Evolutionary conservation across 1,140 invertebrate genomes (phyloP).

Genomic region (Palaemon carinicauda): DNA sequence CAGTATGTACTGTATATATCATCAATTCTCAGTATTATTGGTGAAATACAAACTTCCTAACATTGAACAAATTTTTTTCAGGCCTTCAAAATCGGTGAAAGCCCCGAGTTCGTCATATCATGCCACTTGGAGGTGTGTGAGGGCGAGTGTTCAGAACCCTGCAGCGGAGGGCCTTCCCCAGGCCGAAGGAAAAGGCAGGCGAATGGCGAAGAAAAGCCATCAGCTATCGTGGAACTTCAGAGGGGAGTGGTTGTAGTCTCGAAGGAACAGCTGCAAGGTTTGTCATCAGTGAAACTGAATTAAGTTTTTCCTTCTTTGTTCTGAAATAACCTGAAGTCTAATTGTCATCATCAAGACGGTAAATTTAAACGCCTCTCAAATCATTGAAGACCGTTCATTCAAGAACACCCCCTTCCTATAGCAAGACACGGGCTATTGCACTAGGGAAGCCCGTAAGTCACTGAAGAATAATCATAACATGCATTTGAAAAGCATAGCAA

Average conservation of each 20-base stretch:
- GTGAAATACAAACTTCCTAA: not conserved
- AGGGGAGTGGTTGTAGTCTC: slow-evolving; percentile 19
- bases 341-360: not conserved
- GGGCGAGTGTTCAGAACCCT: slow-evolving; percentile 27
- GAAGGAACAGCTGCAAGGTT: slow-evolving; percentile 5
- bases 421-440: too few species aligned
- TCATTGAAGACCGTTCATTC: too few species aligned
- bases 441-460: too few species aligned
- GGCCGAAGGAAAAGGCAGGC: not conserved
- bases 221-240: slow-evolving; percentile 6
- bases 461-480: too few species aligned
- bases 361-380: not conserved
- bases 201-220: not conserved
- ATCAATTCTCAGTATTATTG: not conserved
- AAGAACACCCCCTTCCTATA: too few species aligned
- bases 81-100: slow-evolving; percentile 47
- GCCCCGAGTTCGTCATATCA: slow-evolving; percentile 44
- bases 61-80: not conserved
- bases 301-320: not conserved
- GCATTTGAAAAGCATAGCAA: not conserved
- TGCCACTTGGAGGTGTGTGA: slow-evolving; percentile 54
- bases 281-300: not conserved
- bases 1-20: too few species aligned
- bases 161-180: slow-evolving; percentile 5
- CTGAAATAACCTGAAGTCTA: not conserved